Evolutionary conservation across 2,797 vertebrate genomes (phyloP).

Genomic region (Falco berigora): DNA sequence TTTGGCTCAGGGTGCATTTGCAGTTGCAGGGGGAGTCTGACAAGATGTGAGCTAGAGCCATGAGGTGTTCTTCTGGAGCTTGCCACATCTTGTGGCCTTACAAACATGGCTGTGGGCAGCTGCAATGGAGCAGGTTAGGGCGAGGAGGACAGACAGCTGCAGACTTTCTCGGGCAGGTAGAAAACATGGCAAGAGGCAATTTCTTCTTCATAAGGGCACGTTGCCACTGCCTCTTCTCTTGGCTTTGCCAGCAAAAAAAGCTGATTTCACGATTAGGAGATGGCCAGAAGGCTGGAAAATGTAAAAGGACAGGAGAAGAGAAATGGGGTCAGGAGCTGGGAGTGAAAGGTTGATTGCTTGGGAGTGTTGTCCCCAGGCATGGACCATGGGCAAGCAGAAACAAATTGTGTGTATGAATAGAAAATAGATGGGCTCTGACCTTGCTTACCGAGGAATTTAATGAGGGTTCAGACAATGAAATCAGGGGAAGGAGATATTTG

Average conservation of each 20-base stretch:
- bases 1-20: not conserved
- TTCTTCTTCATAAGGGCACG: not conserved
- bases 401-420: not conserved
- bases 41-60: not conserved
- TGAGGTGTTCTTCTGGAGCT: not conserved
- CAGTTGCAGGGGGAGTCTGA: not conserved
- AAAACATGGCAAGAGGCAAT: not conserved
- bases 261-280: not conserved
- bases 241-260: not conserved
- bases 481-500: not conserved
- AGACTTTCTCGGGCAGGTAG: not conserved
- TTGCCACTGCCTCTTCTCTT: not conserved
- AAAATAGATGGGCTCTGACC: not conserved
- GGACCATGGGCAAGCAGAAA: not conserved
- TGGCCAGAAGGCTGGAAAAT: not conserved
- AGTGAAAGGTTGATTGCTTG: not conserved
- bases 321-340: not conserved
- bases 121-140: accelerated
- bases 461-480: not conserved
- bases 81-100: accelerated
- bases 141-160: not conserved
- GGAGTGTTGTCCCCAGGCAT: not conserved
- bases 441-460: not conserved
- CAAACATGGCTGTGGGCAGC: not conserved
- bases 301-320: not conserved